Conservation (phyloP, 2,113 vertebrate genomes). For the Phasianus colchicus region DNA sequence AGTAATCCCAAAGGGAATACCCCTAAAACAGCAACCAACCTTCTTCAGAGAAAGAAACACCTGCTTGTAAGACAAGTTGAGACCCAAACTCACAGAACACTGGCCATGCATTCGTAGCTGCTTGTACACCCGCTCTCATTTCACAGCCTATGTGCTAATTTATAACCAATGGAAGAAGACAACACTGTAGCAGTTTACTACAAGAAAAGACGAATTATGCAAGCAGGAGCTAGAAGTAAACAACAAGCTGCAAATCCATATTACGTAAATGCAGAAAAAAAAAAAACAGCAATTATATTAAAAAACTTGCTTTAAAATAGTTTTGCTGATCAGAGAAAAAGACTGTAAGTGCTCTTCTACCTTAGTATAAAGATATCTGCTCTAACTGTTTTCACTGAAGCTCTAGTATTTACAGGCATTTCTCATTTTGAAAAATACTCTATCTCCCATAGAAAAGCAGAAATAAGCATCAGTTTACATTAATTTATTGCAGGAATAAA, state of each 20-base stretch:
- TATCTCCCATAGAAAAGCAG: not conserved
- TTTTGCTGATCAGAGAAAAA: not conserved
- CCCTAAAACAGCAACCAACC: not conserved
- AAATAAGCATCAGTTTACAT: not conserved
- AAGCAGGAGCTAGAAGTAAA: not conserved
- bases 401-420: not conserved
- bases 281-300: not conserved
- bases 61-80: not conserved
- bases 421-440: not conserved
- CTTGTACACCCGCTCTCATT: accelerated
- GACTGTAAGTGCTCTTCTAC: not conserved
- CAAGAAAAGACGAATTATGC: not conserved
- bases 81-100: not conserved
- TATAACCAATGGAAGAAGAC: not conserved
- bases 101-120: accelerated
- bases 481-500: not conserved
- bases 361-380: not conserved
- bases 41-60: not conserved
- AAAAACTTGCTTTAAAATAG: not conserved
- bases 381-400: not conserved
- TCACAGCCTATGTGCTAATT: not conserved
- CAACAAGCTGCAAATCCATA: not conserved
- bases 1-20: not conserved
- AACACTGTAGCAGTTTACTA: not conserved
- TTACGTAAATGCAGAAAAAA: not conserved